phyloP scores from a whole-genome alignment of 2,113 vertebrate genomes.

The Salvelinus fontinalis region DNA sequence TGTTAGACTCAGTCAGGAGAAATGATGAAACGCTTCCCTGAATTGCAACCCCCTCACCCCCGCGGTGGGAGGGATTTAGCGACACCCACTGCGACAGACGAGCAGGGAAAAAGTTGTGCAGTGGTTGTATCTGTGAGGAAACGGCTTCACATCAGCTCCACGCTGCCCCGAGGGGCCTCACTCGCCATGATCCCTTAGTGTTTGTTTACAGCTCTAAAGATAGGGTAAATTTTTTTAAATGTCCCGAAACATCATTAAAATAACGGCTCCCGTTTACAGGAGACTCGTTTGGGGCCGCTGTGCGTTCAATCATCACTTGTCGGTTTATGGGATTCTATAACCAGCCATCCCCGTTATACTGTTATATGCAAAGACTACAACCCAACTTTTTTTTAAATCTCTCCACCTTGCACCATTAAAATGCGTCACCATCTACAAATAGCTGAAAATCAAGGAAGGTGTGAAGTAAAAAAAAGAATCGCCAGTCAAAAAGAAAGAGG shows the following conservation, averaged over 20 bases:
- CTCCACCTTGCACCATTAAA: no score
- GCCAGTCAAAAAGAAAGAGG: not conserved
- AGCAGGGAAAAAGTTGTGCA: constrained; percentile 12
- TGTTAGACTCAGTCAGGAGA: constrained; percentile 36
- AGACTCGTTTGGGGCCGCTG: constrained; percentile 15
- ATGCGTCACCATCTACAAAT: no score
- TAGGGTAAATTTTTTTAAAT: not conserved
- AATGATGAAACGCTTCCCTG: constrained; percentile 61
- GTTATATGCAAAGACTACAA: no score
- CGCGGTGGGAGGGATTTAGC: constrained; percentile 31
- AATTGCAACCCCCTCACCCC: constrained; percentile 32
- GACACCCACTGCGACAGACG: constrained; percentile 10
- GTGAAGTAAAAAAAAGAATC: constrained; percentile 10
- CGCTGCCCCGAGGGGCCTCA: constrained; percentile 9
- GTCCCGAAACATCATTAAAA: constrained; percentile 43
- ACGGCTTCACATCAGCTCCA: constrained; percentile 24
- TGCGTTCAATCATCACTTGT: constrained; percentile 53
- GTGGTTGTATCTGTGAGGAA: constrained; percentile 4
- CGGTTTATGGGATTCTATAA: constrained; percentile 19
- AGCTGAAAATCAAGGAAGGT: not conserved
- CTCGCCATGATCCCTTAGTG: constrained; percentile 9
- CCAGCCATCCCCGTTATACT: no score
- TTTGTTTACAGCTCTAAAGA: constrained; percentile 43
- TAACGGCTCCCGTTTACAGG: constrained; percentile 34
- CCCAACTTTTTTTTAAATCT: no score